Percentiles rank a stretch among this genome's conserved stretches.
Conservation (phyloP, 1,140 invertebrate species). For the Capitella teleta region DNA sequence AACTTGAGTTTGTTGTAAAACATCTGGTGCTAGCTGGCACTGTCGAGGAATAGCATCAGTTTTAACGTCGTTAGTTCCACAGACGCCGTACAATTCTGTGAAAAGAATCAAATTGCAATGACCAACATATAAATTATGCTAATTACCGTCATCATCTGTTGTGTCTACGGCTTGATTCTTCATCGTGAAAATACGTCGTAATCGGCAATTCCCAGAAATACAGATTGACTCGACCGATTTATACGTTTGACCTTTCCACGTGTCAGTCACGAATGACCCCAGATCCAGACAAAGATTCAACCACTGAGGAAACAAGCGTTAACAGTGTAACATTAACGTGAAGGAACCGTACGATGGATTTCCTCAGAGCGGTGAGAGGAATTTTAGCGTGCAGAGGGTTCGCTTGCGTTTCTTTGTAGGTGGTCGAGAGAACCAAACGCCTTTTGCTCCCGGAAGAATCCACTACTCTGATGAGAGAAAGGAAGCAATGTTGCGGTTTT, state of each 20-base stretch:
- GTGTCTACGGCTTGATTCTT: slow-evolving; percentile 33
- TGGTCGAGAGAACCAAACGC: too few relatives aligned
- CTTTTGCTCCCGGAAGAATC: too few relatives aligned
- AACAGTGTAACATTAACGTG: neutral
- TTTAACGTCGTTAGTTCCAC: slow-evolving; percentile 4
- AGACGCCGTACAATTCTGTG: slow-evolving; percentile 1
- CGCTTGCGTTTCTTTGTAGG: slow-evolving; percentile 26
- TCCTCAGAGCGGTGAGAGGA: slow-evolving; percentile 16
- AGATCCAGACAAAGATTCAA: slow-evolving; percentile 35
- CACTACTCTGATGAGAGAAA: too few relatives aligned
- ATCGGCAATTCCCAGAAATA: slow-evolving; percentile 35
- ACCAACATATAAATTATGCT: neutral
- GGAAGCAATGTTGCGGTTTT: too few relatives aligned
- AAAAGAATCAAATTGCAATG: neutral
- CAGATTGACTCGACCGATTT: slow-evolving; percentile 30
- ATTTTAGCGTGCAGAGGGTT: slow-evolving; percentile 32
- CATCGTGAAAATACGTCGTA: slow-evolving; percentile 36
- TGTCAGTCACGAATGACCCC: slow-evolving; percentile 31
- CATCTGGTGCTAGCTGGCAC: slow-evolving; percentile 1
- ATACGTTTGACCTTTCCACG: slow-evolving; percentile 33
- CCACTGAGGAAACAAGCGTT: slow-evolving; percentile 22
- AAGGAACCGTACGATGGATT: neutral
- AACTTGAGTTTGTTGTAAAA: neutral
- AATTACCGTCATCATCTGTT: slow-evolving; percentile 29
- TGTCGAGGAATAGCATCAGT: neutral